Evolutionary conservation across 2,888 invertebrate genomes (phyloP), one percentile per base, ranked within the genome.

Genomic region (Dyspetes luteomarginatus): DNA sequence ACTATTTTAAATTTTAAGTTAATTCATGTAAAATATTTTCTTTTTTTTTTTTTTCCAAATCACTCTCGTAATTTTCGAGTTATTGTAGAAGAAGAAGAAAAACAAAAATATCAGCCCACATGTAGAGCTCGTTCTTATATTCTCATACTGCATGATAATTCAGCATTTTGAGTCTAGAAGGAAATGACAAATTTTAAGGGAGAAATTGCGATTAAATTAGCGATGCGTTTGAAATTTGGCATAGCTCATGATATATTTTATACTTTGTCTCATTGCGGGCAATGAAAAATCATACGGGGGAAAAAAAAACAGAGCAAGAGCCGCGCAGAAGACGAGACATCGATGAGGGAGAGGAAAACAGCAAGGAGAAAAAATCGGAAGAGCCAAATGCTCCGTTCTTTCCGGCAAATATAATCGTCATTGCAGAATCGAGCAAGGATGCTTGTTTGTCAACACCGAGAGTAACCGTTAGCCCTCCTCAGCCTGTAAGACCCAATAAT

Each of bases 381-480:
- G 81, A 81, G 62, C 81, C 82, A 24, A 84, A 77, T 62, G 81
- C 75, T 72, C 78, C 84, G 12, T 75, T 85, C 41, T 84, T 81
- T 68, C 65, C 82, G 64, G 48, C 78, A 76, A 83, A 74, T 48
- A 58, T 71, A 65, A 28, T 77, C 36, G 77, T 74, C 48, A 64
- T 67, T 26, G 67, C 72, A 19, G 15, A 73, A 17, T 55, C 60
- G 45, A 71, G 65, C 50, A 72, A 43, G 48, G 76, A 81, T 30
- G 62, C 43, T 50, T 62, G 43, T 30, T 56, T 82, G 28, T 62
- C 73, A 24, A 82, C 81, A 26, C 85, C 85, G 48, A 85, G 71
- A 60, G 86, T 87, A 65, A 86, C 83, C 50, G 81, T 87, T 62
- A 86, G 86, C 83, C 86, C 86, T 60, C 86, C 87, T 62, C 82